phyloP scores from a whole-genome alignment of 2,888 invertebrate species.

The Apodemia hepburni region DNA sequence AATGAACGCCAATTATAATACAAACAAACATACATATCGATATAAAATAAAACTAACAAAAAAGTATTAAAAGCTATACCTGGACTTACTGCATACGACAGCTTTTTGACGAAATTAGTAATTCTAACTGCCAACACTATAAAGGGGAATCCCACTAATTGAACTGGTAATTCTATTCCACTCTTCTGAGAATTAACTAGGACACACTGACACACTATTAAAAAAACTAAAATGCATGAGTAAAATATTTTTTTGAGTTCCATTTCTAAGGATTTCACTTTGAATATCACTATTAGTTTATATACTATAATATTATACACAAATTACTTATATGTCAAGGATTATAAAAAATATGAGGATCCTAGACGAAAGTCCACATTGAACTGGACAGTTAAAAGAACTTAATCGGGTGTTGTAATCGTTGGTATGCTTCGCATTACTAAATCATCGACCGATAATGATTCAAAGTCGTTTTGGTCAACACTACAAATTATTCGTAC shows the following conservation, averaged over 20 bases:
- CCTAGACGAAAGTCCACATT: constrained; percentile 52
- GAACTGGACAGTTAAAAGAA: constrained; percentile 56
- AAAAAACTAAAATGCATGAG: constrained; percentile 49
- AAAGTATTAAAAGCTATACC: constrained; percentile 73
- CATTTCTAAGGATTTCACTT: constrained; percentile 41
- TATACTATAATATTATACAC: neutral
- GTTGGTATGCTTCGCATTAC: constrained; percentile 41
- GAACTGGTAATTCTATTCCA: constrained; percentile 88
- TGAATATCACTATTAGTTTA: neutral
- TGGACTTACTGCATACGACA: constrained; percentile 90
- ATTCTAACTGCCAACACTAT: constrained; percentile 89
- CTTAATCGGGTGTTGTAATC: constrained; percentile 53
- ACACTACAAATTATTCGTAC: constrained; percentile 30
- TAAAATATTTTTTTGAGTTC: constrained; percentile 58
- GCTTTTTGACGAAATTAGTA: constrained; percentile 90
- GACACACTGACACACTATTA: constrained; percentile 55
- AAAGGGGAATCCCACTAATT: constrained; percentile 90
- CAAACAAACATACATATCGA: too few relatives aligned
- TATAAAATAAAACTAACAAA: too few relatives aligned
- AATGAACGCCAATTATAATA: too few relatives aligned
- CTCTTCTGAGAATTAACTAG: constrained; percentile 70
- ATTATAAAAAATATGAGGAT: constrained; percentile 37
- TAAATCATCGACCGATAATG: constrained; percentile 43
- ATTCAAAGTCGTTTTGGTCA: constrained; percentile 29
- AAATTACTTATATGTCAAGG: neutral